phyloP scores from a whole-genome alignment of 1,140 invertebrate genomes.

The Leptonema lineaticorne region DNA sequence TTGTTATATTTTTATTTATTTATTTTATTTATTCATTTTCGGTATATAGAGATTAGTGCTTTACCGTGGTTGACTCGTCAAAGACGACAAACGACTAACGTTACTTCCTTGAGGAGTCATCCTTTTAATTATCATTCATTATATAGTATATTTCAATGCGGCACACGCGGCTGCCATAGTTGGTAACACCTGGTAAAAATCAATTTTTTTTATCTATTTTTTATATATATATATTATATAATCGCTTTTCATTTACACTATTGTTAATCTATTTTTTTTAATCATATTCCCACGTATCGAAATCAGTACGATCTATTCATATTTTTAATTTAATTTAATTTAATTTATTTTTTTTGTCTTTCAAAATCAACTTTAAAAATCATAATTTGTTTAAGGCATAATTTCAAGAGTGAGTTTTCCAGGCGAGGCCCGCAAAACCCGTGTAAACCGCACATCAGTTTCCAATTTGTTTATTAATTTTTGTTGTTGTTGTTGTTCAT shows the following conservation, averaged over 20 bases:
- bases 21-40: constrained; percentile 16
- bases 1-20: too few relatives aligned
- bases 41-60: constrained; percentile 17
- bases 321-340: too few relatives aligned
- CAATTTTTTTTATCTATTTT: too few relatives aligned
- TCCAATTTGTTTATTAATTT: too few relatives aligned
- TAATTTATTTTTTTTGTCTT: neutral
- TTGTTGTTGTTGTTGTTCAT: too few relatives aligned
- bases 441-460: constrained; percentile 11
- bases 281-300: constrained; percentile 32
- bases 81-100: constrained; percentile 24
- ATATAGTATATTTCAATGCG: too few relatives aligned
- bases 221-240: too few relatives aligned
- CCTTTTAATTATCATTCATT: too few relatives aligned
- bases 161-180: constrained; percentile 12
- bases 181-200: constrained; percentile 37
- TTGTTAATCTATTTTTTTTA: too few relatives aligned
- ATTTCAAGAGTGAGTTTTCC: constrained; percentile 16
- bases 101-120: too few relatives aligned
- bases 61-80: neutral
- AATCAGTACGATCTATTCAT: constrained; percentile 33
- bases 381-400: constrained; percentile 21
- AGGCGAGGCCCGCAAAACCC: constrained; percentile 7
- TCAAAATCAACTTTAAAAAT: constrained; percentile 27
- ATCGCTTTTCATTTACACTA: too few relatives aligned